Percentiles rank a stretch among this genome's conserved stretches.
These are phyloP conservation scores for Lepetodrilus schrolli DNA, from an alignment of 2,888 invertebrate species.

Conservation along the genomic window DNA sequence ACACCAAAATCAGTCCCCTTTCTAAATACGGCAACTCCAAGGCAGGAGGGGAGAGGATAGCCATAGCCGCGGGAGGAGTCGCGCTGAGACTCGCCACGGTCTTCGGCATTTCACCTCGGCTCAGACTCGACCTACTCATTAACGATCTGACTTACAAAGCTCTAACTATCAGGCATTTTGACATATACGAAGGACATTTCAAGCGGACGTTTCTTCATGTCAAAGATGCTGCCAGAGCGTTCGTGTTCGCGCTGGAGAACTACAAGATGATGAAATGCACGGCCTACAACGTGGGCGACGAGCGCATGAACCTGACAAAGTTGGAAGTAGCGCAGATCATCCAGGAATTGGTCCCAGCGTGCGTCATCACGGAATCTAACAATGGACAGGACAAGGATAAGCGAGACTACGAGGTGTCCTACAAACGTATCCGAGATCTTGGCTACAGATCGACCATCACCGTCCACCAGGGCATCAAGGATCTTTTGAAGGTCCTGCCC, in stretches of 20 bases:
- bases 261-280: conserved; percentile 69
- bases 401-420: conserved; percentile 74
- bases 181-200: conserved; percentile 72
- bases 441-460: conserved; percentile 70
- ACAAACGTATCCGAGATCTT: conserved; percentile 68
- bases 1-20: conserved; percentile 71
- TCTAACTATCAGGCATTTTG: conserved; percentile 65
- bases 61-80: conserved; percentile 63
- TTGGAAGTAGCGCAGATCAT: conserved; percentile 68
- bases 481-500: conserved; percentile 71
- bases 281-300: conserved; percentile 74
- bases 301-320: conserved; percentile 74
- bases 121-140: conserved; percentile 73
- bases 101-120: conserved; percentile 73
- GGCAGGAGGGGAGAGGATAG: conserved; percentile 69
- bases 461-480: conserved; percentile 69
- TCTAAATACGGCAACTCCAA: conserved; percentile 74
- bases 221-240: conserved; percentile 72
- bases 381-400: conserved; percentile 74
- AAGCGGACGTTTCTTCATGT: conserved; percentile 74
- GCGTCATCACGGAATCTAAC: conserved; percentile 61
- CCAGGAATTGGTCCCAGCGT: conserved; percentile 62
- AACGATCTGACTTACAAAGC: conserved; percentile 73
- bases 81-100: conserved; percentile 73
- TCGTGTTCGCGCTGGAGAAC: conserved; percentile 71